Percentiles rank a stretch among this genome's conserved stretches.
Conservation (phyloP, 1,140 invertebrate genomes). For the Sinella curviseta region DNA sequence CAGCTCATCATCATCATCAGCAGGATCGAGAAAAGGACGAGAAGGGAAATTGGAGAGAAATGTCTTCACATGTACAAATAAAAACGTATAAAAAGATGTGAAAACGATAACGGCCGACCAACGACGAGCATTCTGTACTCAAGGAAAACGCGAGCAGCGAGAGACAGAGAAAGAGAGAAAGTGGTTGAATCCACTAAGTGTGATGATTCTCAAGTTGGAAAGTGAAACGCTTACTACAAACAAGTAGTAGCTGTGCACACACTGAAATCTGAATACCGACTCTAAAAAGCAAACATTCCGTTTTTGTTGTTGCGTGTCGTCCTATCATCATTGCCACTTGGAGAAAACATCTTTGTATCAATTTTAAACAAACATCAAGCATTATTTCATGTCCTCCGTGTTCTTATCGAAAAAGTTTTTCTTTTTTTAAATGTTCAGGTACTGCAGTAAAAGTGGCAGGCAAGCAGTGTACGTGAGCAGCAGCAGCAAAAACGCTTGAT, state of each 20-base stretch:
- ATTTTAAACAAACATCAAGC: neutral
- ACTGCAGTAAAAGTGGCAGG: no score
- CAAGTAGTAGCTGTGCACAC: neutral
- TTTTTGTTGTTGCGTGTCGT: neutral
- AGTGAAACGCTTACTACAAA: constrained; percentile 7
- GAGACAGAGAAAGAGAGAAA: neutral
- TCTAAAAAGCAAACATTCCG: neutral
- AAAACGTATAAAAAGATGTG: constrained; percentile 7
- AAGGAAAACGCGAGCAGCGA: neutral
- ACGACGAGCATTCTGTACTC: neutral
- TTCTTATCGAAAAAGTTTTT: no score
- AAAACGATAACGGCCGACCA: neutral
- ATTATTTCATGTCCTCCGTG: no score
- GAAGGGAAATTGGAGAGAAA: constrained; percentile 16
- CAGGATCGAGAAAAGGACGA: neutral
- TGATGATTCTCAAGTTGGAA: constrained; percentile 10
- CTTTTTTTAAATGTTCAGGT: no score
- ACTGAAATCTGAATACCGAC: constrained; percentile 7
- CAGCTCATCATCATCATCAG: neutral
- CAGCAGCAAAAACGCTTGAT: no score
- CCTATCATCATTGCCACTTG: neutral
- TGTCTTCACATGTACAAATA: constrained; percentile 13
- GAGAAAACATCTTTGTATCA: neutral
- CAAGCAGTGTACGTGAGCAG: no score
- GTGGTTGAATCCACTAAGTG: neutral